phyloP scores from a whole-genome alignment of 2,888 invertebrate species.

The Coleophora deauratella region DNA sequence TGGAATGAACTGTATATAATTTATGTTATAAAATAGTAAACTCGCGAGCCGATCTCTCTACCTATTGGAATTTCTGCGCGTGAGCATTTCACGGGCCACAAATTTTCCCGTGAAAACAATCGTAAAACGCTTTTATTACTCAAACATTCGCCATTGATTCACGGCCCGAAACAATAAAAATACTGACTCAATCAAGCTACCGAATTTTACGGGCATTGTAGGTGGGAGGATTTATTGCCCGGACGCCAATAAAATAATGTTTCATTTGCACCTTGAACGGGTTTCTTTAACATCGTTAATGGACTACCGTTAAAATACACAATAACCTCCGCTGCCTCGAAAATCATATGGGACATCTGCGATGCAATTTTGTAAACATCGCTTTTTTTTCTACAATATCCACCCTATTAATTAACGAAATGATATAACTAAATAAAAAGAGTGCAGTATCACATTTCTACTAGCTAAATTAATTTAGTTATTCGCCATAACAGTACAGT shows the following conservation, averaged over 20 bases:
- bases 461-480: too few relatives aligned
- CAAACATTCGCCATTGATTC: slow-evolving; percentile 72
- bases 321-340: too few relatives aligned
- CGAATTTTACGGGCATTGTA: slow-evolving; percentile 61
- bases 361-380: too few relatives aligned
- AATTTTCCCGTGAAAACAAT: slow-evolving; percentile 70
- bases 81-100: slow-evolving; percentile 67
- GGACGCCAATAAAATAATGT: slow-evolving; percentile 55
- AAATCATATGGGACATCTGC: too few relatives aligned
- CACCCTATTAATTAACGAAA: too few relatives aligned
- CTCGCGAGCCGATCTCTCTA: too few relatives aligned
- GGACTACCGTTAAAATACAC: slow-evolving; percentile 2
- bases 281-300: slow-evolving; percentile 28
- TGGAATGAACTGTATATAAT: too few relatives aligned
- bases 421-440: too few relatives aligned
- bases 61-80: too few relatives aligned
- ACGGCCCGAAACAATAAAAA: slow-evolving; percentile 69
- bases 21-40: too few relatives aligned
- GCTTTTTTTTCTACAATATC: too few relatives aligned
- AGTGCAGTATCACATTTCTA: too few relatives aligned
- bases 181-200: slow-evolving; percentile 72
- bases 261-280: slow-evolving; percentile 55
- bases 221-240: slow-evolving; percentile 64
- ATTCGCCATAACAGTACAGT: neutral
- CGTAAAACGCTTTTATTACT: slow-evolving; percentile 70